Evolutionary conservation across 2,797 vertebrate genomes (phyloP).

Genomic region (Lithobates pipiens): DNA sequence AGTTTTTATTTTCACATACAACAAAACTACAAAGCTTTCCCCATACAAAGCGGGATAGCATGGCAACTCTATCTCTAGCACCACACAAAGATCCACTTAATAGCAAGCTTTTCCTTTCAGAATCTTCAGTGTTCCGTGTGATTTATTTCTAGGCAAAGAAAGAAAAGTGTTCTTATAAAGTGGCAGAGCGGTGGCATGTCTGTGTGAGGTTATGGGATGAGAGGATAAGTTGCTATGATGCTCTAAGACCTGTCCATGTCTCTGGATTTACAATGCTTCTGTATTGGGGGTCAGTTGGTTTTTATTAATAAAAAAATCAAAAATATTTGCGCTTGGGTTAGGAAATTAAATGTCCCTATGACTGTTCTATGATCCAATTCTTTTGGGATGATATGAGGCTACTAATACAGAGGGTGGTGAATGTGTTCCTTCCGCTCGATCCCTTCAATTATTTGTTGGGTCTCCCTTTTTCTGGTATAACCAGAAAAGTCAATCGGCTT

Average conservation of each 20-base stretch:
- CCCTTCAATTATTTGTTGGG: too few species aligned
- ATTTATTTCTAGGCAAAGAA: slow-evolving; percentile 52
- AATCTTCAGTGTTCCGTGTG: slow-evolving; percentile 49
- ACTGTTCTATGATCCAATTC: too few species aligned
- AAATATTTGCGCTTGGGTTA: too few species aligned
- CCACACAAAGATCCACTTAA: slow-evolving; percentile 47
- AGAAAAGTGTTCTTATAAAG: slow-evolving; percentile 46
- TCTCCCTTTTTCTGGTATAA: too few species aligned
- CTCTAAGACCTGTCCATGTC: slow-evolving; percentile 21
- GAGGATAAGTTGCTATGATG: slow-evolving; percentile 7
- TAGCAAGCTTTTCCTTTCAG: slow-evolving; percentile 45
- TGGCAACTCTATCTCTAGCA: slow-evolving; percentile 23
- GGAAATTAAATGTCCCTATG: too few species aligned
- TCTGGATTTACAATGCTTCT: slow-evolving; percentile 27
- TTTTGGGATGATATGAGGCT: too few species aligned
- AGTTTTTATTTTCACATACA: slow-evolving; percentile 20
- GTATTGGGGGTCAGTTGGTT: not conserved
- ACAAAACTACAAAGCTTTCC: slow-evolving; percentile 12
- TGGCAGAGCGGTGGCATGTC: slow-evolving; percentile 38
- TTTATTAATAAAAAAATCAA: not conserved
- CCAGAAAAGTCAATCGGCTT: too few species aligned
- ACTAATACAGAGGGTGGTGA: too few species aligned
- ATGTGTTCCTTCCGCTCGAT: too few species aligned
- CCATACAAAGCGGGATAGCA: slow-evolving; percentile 26
- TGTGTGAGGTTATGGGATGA: slow-evolving; percentile 39